A percentile compares a stretch with the other conserved stretches of the same genome.
Conservation (phyloP, 1,140 invertebrate species). For the Liolophura sinensis region DNA sequence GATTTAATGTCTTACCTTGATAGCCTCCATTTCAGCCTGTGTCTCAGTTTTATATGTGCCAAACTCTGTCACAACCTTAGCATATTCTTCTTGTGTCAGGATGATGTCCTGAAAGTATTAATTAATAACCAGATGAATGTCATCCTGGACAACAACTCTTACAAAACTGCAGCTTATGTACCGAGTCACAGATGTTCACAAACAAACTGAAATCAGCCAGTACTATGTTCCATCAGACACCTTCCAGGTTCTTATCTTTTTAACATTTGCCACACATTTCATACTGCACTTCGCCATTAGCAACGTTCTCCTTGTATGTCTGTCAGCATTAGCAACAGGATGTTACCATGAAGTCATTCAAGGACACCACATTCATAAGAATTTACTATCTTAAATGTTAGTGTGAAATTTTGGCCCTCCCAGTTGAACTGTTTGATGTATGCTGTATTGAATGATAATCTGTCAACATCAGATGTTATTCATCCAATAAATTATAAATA, state of each 20-base stretch:
- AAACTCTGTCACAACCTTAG: constrained; percentile 35
- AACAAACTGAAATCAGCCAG: no score
- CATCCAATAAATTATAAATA: no score
- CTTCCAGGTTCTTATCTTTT: no score
- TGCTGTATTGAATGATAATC: no score
- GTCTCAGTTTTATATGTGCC: constrained; percentile 31
- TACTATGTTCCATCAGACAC: no score
- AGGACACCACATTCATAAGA: background rate
- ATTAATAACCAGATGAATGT: background rate
- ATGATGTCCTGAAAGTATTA: constrained; percentile 44
- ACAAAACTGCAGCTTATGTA: no score
- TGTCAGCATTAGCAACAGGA: background rate
- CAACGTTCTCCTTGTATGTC: background rate
- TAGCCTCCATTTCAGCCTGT: constrained; percentile 29
- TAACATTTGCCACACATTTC: no score
- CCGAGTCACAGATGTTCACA: no score
- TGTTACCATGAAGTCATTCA: background rate
- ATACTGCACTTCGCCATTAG: background rate
- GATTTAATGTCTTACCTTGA: constrained; percentile 30
- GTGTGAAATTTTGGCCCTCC: background rate
- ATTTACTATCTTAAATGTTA: background rate
- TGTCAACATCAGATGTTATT: background rate
- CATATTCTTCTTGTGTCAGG: constrained; percentile 47
- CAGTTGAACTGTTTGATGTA: no score
- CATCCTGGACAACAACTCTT: background rate